Evolutionary conservation across 2,888 invertebrate species (phyloP), one percentile per base, ranked within the genome.

Genomic region (Seira musarum): DNA sequence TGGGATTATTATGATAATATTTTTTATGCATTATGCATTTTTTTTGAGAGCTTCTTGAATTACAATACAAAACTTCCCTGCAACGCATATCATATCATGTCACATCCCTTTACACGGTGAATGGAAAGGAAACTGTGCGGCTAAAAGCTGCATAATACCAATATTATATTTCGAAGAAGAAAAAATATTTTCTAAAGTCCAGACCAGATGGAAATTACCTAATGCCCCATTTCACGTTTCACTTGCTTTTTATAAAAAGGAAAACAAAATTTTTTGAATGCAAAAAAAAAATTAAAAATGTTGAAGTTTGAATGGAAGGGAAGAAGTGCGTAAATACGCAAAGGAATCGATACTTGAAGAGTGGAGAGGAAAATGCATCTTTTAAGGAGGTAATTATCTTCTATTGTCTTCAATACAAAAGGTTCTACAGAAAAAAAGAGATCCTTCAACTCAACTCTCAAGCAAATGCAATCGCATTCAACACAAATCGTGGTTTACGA

Each of bases 161-260:
- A 66, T 72, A 57, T 77, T 77, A 61, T 78, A 71, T 65, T 53
- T 60, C 78, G 13, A 40, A 40, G 6, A n/a, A n/a, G n/a, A n/a
- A n/a, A n/a, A n/a, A n/a, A n/a, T n/a, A n/a, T n/a, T n/a, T n/a
- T n/a, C n/a, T n/a, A n/a, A n/a, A n/a, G n/a, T n/a, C n/a, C n/a
- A n/a, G n/a, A n/a, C n/a, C n/a, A n/a, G n/a, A n/a, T 40, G 40
- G 5, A 40, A 8, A 77, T 77, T 72, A 78, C 78, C 78, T 71
- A 78, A 78, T 78, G 78, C 78, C 78, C 78, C 78, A 78, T 78
- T 78, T 78, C 67, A 77, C 77, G 78, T 72, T 78, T 78, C 17
- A 78, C 46, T 78, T 70, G 70, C 61, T 70, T 49, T 49, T 53
- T 53, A 64, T 40, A 40, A 40, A 40, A 8, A 40, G 5, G 13